These are phyloP conservation scores for Varanus komodoensis DNA, from an alignment of 2,113 vertebrate species.

Conservation along the genomic window DNA sequence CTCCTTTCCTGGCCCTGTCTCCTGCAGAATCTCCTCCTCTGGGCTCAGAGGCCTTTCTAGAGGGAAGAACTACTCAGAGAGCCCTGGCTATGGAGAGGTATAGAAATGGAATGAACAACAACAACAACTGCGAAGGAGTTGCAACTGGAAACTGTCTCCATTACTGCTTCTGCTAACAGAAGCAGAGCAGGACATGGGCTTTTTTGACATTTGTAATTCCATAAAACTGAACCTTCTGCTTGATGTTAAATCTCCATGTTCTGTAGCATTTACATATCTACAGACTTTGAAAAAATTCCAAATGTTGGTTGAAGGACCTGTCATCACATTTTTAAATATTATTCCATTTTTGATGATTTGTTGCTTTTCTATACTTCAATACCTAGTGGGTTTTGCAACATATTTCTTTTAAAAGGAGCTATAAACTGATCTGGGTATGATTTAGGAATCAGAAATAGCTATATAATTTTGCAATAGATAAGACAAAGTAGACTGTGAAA, in stretches of 20 bases:
- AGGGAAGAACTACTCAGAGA: no score
- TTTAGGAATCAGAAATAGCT: constrained; percentile 19
- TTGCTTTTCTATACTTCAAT: neutral
- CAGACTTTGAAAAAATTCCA: neutral
- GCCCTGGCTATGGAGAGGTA: no score
- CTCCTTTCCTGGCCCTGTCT: no score
- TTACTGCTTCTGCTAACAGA: no score
- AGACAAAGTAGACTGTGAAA: neutral
- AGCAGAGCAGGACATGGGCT: no score
- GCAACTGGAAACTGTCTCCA: no score
- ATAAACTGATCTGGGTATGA: neutral
- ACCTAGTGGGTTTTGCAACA: neutral
- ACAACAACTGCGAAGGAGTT: no score
- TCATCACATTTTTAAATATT: neutral
- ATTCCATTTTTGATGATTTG: neutral
- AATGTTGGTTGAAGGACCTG: neutral
- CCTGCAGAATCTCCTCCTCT: no score
- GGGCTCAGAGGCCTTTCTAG: no score
- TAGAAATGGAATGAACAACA: no score
- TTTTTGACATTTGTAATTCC: no score
- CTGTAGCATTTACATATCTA: neutral
- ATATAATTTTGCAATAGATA: constrained; percentile 6
- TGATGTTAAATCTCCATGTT: neutral
- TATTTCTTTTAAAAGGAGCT: neutral
- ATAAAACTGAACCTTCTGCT: neutral